phyloP scores from a whole-genome alignment of 1,140 invertebrate species.

The Danaus melanippus region DNA sequence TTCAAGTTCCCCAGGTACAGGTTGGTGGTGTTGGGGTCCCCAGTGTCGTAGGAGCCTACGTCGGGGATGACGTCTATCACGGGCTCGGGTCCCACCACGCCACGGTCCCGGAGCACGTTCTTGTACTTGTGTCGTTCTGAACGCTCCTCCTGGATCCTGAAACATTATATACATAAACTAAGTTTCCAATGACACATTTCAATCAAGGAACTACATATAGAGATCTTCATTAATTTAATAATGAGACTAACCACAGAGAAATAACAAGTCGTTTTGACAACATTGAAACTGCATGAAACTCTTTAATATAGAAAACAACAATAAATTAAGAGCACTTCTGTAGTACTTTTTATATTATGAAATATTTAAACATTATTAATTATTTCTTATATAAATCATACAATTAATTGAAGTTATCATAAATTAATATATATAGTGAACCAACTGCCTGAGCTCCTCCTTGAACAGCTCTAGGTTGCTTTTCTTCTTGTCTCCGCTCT shows the following conservation, averaged over 20 bases:
- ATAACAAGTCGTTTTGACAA: slow-evolving; percentile 4
- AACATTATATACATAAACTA: slow-evolving; percentile 17
- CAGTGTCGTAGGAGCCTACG: slow-evolving; percentile 89
- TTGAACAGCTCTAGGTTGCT: slow-evolving; percentile 98
- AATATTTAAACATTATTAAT: too few relatives aligned
- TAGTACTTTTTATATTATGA: too few relatives aligned
- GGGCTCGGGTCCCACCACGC: slow-evolving; percentile 35
- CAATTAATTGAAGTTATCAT: too few relatives aligned
- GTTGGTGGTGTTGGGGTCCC: slow-evolving; percentile 98
- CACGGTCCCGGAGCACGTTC: slow-evolving; percentile 68
- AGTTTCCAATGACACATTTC: too few relatives aligned
- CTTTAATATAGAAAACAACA: too few relatives aligned
- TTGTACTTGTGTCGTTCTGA: slow-evolving; percentile 96
- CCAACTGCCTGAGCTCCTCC: slow-evolving; percentile 91
- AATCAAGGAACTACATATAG: too few relatives aligned
- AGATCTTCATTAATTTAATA: too few relatives aligned
- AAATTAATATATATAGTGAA: slow-evolving; percentile 3
- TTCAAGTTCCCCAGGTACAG: slow-evolving; percentile 97
- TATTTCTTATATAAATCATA: too few relatives aligned
- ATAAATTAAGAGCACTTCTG: too few relatives aligned
- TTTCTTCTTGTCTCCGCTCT: slow-evolving; percentile 93
- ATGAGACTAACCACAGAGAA: too few relatives aligned
- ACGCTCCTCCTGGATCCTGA: slow-evolving; percentile 95
- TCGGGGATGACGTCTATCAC: slow-evolving; percentile 56
- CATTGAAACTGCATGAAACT: too few relatives aligned